Evolutionary conservation across 2,797 vertebrate genomes (phyloP), one percentile per base, ranked within the genome.

Genomic region (Sebastes taczanowskii): DNA sequence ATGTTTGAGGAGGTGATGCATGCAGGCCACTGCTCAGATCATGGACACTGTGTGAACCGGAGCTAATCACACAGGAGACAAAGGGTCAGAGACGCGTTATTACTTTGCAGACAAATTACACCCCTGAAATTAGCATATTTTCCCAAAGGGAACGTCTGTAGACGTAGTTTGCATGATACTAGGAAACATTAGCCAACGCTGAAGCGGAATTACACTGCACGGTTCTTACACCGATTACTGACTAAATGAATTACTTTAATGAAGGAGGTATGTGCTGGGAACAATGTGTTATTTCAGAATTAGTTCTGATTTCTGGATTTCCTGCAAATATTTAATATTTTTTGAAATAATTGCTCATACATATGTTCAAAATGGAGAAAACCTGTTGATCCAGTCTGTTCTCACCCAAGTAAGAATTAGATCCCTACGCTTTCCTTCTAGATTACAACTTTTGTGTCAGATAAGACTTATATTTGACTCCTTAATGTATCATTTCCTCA

Each of bases 1-100:
- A 77, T 91, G 90, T 90, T 83, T 89, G 80, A 80, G 73, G 81
- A 90, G 81, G 86, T 75, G 80, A 84, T 72, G 87, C 77, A 72
- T 82, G 78, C 55, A 74, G 84, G 70, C 62, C 73, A 77, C 78
- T 27, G 65, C 78, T 91, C 74, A 86, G 76, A 86, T 87, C 84
- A 74, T 11, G 63, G 79, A 92, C 81, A 81, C 77, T 83, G 86
- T 79, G 53, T 78, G 84, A 84, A 92, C 70, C 82, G 65, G 46
- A 80, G 64, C 83, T 86, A 86, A 91, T 90, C 84, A 89, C 86
- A 85, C 5, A n/a, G 69, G 55, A 87, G 88, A 74, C 81, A 69
- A 86, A 78, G 69, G 88, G 84, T 86, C 89, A 89, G 67, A 83
- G 11, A 82, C 35, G 65, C 11, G 4, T 80, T 71, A 79, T 86